These are phyloP conservation scores for Halictus rubicundus DNA, from an alignment of 1,140 invertebrate genomes.

Conservation along the genomic window DNA sequence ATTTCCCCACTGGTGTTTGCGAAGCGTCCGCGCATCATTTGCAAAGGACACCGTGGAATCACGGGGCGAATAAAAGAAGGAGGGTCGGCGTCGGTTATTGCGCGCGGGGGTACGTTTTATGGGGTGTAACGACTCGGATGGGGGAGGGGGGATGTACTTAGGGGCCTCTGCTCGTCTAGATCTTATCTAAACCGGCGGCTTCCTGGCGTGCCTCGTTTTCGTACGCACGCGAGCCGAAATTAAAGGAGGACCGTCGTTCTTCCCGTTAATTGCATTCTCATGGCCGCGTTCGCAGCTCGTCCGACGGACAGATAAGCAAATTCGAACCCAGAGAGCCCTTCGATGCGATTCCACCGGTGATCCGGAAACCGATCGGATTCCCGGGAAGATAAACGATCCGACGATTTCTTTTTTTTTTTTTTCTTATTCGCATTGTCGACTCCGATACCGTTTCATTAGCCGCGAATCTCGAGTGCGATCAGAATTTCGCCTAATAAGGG, in stretches of 20 bases:
- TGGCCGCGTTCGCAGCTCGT: constrained; percentile 33
- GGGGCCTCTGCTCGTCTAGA: constrained; percentile 64
- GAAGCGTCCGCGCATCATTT: no score
- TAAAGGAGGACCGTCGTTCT: constrained; percentile 46
- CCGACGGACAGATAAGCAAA: constrained; percentile 20
- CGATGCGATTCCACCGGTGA: background rate
- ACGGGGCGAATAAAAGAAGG: constrained; percentile 49
- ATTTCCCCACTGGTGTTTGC: no score
- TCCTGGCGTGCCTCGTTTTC: constrained; percentile 66
- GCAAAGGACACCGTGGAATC: constrained; percentile 49
- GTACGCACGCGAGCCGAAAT: constrained; percentile 65
- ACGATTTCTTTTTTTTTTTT: background rate
- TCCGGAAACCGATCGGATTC: background rate
- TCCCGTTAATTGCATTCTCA: constrained; percentile 22
- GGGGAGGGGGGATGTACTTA: constrained; percentile 58
- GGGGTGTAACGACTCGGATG: constrained; percentile 73
- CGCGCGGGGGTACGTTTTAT: constrained; percentile 73
- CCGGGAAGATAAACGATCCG: background rate
- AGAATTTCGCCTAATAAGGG: no score
- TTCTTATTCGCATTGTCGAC: background rate
- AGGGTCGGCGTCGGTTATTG: constrained; percentile 75
- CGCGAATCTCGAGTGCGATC: no score
- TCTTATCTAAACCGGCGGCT: constrained; percentile 78
- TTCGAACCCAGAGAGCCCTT: background rate
- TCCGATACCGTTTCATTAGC: no score